These are phyloP conservation scores for Chelon auratus DNA, from an alignment of 2,797 vertebrate genomes.

Conservation along the genomic window DNA sequence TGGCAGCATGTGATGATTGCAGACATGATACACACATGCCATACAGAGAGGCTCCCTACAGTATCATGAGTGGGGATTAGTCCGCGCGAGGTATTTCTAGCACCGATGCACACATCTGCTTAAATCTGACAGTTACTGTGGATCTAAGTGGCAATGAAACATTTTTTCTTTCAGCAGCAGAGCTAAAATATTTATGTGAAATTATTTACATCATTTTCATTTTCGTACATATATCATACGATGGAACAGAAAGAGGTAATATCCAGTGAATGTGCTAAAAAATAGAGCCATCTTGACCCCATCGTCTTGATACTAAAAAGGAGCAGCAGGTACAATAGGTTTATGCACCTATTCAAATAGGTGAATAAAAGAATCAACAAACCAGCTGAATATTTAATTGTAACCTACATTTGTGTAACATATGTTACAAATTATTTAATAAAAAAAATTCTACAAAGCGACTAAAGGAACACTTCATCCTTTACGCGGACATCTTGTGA, in stretches of 20 bases:
- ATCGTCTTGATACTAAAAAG: not conserved
- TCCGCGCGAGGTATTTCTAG: conserved; percentile 36
- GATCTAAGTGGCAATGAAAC: conserved; percentile 13
- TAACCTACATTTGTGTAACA: too few species aligned
- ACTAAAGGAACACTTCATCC: not conserved
- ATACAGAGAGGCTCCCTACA: conserved; percentile 46
- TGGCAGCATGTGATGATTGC: conserved; percentile 3
- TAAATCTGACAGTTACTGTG: conserved; percentile 22
- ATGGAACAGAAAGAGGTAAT: not conserved
- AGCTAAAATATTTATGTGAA: not conserved
- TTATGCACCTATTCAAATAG: too few species aligned
- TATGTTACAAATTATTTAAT: too few species aligned
- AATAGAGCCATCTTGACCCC: not conserved
- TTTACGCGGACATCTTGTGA: not conserved
- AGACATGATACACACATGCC: conserved; percentile 42
- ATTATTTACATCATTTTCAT: not conserved
- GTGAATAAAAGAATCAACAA: not conserved
- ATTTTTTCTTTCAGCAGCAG: conserved; percentile 5
- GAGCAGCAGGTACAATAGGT: not conserved
- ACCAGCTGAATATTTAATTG: too few species aligned
- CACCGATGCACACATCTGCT: conserved; percentile 28
- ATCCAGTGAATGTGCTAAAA: not conserved
- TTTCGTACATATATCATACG: too few species aligned
- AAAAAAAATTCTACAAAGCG: too few species aligned
- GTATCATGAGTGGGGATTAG: conserved; percentile 57